These are phyloP conservation scores for Acipenser ruthenus DNA, from an alignment of 2,797 vertebrate genomes.

Conservation along the genomic window DNA sequence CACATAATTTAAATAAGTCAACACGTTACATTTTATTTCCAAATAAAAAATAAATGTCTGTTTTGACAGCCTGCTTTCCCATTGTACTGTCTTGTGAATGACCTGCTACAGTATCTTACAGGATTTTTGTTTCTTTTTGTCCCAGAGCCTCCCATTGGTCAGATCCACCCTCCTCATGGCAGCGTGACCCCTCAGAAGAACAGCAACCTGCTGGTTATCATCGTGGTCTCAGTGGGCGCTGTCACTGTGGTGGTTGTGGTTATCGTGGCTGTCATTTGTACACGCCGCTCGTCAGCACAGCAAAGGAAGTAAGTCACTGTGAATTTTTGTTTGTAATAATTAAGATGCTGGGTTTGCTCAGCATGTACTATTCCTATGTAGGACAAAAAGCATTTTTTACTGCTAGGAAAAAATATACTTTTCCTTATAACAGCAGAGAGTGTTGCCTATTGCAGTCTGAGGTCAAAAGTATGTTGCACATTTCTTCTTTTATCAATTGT, in stretches of 20 bases:
- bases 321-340: no score
- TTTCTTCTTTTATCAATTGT: no score
- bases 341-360: no score
- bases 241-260: constrained; percentile 71
- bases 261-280: constrained; percentile 79
- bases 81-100: neutral
- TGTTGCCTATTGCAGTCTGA: no score
- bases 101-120: neutral
- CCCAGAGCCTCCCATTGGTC: constrained; percentile 82
- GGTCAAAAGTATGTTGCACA: no score
- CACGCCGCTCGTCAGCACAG: constrained; percentile 77
- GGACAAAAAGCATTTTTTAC: no score
- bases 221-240: constrained; percentile 76
- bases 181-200: constrained; percentile 83
- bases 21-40: no score
- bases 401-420: no score
- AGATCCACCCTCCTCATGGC: constrained; percentile 86
- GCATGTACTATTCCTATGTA: no score
- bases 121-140: constrained; percentile 16
- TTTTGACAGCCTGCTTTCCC: neutral
- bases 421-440: no score
- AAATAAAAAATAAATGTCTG: no score
- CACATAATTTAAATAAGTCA: no score
- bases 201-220: constrained; percentile 80
- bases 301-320: constrained; percentile 78